Evolutionary conservation across 2,888 invertebrate genomes (phyloP), one percentile per base, ranked within the genome.

Genomic region (Stenoptilia bipunctidactyla): DNA sequence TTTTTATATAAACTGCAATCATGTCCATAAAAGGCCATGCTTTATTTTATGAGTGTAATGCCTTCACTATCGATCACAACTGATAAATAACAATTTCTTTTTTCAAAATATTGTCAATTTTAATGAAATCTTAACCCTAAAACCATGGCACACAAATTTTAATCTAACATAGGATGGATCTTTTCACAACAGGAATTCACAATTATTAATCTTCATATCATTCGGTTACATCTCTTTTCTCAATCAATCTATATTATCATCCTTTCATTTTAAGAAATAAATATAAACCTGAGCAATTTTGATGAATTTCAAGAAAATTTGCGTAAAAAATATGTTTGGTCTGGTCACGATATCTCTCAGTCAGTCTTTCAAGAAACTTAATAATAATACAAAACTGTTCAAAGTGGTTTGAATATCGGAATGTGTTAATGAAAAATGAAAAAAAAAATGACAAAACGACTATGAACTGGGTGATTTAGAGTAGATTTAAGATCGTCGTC

Each of bases 301-400:
- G 66, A 70, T 69, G 66, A 67, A 66, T 69, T 48, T 54, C 47
- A 56, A 65, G 62, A 50, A 57, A 65, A 34, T 34, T 30, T 62
- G 56, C 62, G 59, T 63, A 62, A 65, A 49, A 47, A 59, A 63
- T 64, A 67, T 64, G 58, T 58, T 53, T 53, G 63, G 13, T 61
- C 72, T 73, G 71, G 73, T 71, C 68, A 51, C 64, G 52, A 65
- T 64, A 63, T 66, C 69, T 76, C 71, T 70, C 59, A 64, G 64
- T 79, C 82, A 80, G 80, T 80, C 82, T 80, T 80, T 61, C 63
- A 70, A 71, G 68, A 73, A 76, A 80, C 64, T 58, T 73, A 75
- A 66, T 63, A 66, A 61, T 64, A 38, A 33, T 61, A 65, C 46
- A 43, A 64, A 68, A 59, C 70, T 65, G 70, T 62, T 62, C 65